These are phyloP conservation scores for Diadromus collaris DNA, from an alignment of 2,888 invertebrate genomes.

Conservation along the genomic window DNA sequence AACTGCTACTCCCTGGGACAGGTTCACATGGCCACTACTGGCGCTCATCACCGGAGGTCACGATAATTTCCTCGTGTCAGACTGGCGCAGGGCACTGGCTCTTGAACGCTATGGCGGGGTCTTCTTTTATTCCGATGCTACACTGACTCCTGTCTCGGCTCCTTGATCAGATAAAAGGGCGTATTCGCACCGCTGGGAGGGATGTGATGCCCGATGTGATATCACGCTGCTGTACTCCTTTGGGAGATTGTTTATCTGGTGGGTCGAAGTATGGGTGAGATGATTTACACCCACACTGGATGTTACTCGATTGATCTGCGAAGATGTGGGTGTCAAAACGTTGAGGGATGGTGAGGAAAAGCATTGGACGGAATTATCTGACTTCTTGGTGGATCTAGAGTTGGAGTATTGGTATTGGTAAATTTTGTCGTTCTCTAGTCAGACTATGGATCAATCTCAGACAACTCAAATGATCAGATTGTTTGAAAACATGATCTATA, in stretches of 20 bases:
- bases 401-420: too few relatives aligned
- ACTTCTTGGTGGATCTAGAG: too few relatives aligned
- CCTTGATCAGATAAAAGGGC: constrained; percentile 47
- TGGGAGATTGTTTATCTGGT: constrained; percentile 21
- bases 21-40: constrained; percentile 73
- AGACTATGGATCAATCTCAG: too few relatives aligned
- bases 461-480: too few relatives aligned
- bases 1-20: constrained; percentile 71
- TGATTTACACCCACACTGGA: not conserved
- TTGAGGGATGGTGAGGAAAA: too few relatives aligned
- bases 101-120: constrained; percentile 34
- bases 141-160: constrained; percentile 24
- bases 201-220: constrained; percentile 42
- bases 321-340: too few relatives aligned
- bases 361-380: too few relatives aligned
- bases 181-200: constrained; percentile 48
- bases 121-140: not conserved
- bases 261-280: constrained; percentile 26
- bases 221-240: not conserved
- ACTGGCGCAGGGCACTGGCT: constrained; percentile 66
- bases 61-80: constrained; percentile 75
- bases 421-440: too few relatives aligned
- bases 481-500: too few relatives aligned
- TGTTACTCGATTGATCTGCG: not conserved
- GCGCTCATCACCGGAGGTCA: constrained; percentile 71